These are phyloP conservation scores for Crocodylus rhombifer DNA, from an alignment of 2,797 vertebrate species.

Conservation along the genomic window DNA sequence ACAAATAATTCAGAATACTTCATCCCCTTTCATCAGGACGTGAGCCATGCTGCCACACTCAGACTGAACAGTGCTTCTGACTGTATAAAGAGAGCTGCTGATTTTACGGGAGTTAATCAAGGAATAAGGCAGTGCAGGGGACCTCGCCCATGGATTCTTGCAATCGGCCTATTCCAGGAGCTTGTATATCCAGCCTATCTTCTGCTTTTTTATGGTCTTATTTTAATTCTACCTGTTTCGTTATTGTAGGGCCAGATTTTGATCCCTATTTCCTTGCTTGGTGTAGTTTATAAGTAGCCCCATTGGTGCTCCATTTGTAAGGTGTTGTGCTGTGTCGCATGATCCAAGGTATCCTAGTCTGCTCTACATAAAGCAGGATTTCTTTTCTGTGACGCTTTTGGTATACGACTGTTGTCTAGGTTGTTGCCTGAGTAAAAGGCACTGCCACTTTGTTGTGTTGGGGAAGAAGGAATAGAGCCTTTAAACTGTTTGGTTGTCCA, in stretches of 20 bases:
- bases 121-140: neutral
- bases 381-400: neutral
- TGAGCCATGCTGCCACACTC: neutral
- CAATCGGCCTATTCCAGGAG: neutral
- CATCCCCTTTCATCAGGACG: neutral
- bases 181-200: neutral
- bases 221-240: neutral
- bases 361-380: neutral
- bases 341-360: neutral
- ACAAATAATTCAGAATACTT: neutral
- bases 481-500: neutral
- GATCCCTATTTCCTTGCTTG: neutral
- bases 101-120: neutral
- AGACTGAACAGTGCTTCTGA: neutral
- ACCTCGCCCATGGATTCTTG: neutral
- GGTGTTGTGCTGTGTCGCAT: neutral
- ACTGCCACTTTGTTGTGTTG: neutral
- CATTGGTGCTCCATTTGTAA: neutral
- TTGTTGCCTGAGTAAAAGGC: neutral
- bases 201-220: neutral
- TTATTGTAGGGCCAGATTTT: neutral
- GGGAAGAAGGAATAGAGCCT: neutral
- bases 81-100: neutral
- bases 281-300: neutral
- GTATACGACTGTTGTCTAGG: neutral